phyloP scores from a whole-genome alignment of 2,797 vertebrate genomes.

The Phoxinus dragarum region DNA sequence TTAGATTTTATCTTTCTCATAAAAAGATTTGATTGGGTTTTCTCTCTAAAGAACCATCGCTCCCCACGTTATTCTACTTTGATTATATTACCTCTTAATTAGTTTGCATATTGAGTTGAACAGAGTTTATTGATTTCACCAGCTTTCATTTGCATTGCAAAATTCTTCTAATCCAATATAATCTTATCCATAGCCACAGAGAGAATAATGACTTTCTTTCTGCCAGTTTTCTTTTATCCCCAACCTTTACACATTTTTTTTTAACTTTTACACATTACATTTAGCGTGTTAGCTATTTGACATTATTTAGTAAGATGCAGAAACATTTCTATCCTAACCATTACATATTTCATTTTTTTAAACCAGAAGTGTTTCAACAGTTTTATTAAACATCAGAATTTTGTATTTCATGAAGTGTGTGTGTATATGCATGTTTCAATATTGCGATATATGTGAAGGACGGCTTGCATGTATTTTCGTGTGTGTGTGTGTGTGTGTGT shows the following conservation, averaged over 20 bases:
- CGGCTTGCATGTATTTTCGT: not conserved
- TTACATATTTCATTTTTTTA: not conserved
- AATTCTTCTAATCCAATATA: slow-evolving; percentile 86
- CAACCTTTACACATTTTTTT: slow-evolving; percentile 40
- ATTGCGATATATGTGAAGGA: not conserved
- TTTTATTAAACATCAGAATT: not conserved
- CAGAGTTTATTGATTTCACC: slow-evolving; percentile 83
- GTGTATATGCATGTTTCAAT: not conserved
- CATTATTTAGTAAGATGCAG: not conserved
- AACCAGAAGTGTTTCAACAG: not conserved
- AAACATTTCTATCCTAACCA: not conserved
- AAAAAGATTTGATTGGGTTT: slow-evolving; percentile 88
- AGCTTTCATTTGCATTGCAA: slow-evolving; percentile 87
- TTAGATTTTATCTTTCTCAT: slow-evolving; percentile 88
- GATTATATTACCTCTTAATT: slow-evolving; percentile 88
- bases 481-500: not conserved
- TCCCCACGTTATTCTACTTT: slow-evolving; percentile 84
- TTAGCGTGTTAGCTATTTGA: not conserved
- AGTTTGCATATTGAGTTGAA: slow-evolving; percentile 88
- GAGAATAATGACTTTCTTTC: slow-evolving; percentile 72
- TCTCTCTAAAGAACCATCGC: slow-evolving; percentile 79
- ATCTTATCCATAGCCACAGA: slow-evolving; percentile 83
- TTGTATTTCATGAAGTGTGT: not conserved
- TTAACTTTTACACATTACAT: not conserved
- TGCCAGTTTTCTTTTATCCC: slow-evolving; percentile 61